A percentile compares a stretch with the other conserved stretches of the same genome.
These are phyloP conservation scores for Macrosiphum euphorbiae DNA, from an alignment of 2,888 invertebrate species.

Conservation along the genomic window DNA sequence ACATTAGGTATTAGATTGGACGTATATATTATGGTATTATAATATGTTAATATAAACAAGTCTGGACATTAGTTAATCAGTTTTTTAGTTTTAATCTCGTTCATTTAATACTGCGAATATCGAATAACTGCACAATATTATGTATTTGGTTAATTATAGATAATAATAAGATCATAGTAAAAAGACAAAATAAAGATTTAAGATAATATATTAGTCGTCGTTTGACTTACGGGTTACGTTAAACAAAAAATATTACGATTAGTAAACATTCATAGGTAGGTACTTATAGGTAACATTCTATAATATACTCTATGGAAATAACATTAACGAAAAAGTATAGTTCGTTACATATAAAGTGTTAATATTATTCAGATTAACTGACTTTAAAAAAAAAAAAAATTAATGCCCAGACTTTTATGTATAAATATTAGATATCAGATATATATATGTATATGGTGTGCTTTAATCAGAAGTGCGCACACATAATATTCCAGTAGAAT, in stretches of 20 bases:
- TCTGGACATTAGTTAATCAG: not conserved
- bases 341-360: not conserved
- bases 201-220: not conserved
- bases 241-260: not conserved
- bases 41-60: not conserved
- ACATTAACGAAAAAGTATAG: not conserved
- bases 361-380: not conserved
- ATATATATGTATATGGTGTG: not conserved
- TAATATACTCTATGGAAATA: not conserved
- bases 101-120: not conserved
- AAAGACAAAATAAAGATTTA: not conserved
- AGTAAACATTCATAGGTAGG: not conserved
- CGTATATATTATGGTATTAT: not conserved
- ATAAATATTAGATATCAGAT: not conserved
- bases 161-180: not conserved
- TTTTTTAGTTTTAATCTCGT: not conserved
- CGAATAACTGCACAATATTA: not conserved
- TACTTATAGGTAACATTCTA: too few species aligned
- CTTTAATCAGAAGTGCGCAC: conserved; percentile 5
- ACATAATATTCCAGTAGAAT: not conserved
- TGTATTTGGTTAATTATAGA: not conserved
- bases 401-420: not conserved
- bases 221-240: not conserved
- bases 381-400: not conserved
- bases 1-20: not conserved